Evolutionary conservation across 2,797 vertebrate genomes (phyloP), one percentile per base, ranked within the genome.

Genomic region (Pelochelys cantorii): DNA sequence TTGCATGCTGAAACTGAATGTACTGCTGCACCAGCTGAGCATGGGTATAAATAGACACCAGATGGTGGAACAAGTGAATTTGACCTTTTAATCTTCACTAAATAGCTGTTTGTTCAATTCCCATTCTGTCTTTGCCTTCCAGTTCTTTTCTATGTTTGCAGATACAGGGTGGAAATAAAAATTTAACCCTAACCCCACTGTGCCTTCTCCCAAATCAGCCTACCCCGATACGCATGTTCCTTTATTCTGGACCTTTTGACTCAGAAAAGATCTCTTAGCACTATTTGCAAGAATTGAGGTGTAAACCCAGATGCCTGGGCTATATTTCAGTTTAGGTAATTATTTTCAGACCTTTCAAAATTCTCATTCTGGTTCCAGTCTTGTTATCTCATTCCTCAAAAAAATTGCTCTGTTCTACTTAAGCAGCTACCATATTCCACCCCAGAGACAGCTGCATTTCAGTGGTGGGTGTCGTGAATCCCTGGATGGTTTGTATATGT

Each of bases 11-110:
- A 87, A 96, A 65, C 79, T 80, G 79, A 86, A 82, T 52, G 31
- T 34, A 2, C 23, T 74, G 77, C 79, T 5, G 8, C 77, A 11
- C 0, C 0, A 80, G 29, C 57, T 11, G 10, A 79, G 57, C 77
- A 29, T 14, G 88, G 90, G 88, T 92, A 94, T 93, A 97, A 97
- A 97, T 96, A 93, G 92, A 95, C 37, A 90, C 83, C 97, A 97
- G 93, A 95, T 95, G 95, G 93, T 90, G 81, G 84, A 89, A 86
- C 87, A 85, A 96, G 90, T 90, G 87, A 62, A 93, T 86, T 53
- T 95, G 96, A 96, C 94, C 94, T 96, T 96, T 92, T 62, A 82
- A 79, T 94, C 93, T 68, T 12, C 31, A 27, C 93, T 91, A 79
- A 97, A 92, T 55, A 78, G 95, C 75, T 62, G 23, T 85, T 96